phyloP scores from a whole-genome alignment of 2,113 vertebrate species.

The Abramis brama region DNA sequence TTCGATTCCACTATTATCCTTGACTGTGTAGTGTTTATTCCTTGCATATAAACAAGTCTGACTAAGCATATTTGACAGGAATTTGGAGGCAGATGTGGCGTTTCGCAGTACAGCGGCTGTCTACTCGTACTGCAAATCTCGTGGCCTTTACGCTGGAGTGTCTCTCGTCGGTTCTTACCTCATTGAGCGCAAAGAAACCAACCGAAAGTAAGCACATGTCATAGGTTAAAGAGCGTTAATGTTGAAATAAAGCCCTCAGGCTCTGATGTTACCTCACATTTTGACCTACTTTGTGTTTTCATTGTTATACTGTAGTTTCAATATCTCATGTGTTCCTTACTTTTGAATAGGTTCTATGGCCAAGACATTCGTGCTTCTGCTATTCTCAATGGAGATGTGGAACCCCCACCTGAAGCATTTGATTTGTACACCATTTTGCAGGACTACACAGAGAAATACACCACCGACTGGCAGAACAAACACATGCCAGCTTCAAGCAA shows the following conservation, averaged over 20 bases:
- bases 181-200: slow-evolving; percentile 95
- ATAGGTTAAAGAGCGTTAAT: not conserved
- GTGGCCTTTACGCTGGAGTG: slow-evolving; percentile 92
- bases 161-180: slow-evolving; percentile 92
- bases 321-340: not conserved
- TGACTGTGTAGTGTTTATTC: slow-evolving; percentile 37
- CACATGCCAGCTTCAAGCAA: slow-evolving; percentile 37
- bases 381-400: slow-evolving; percentile 89
- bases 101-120: slow-evolving; percentile 89
- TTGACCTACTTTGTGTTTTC: not conserved
- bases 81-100: slow-evolving; percentile 91
- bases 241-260: not conserved
- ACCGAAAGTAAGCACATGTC: slow-evolving; percentile 85
- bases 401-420: slow-evolving; percentile 81
- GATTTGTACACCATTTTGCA: slow-evolving; percentile 88
- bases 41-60: not conserved
- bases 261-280: not conserved
- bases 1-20: slow-evolving; percentile 6
- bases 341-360: slow-evolving; percentile 81
- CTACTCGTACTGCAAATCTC: slow-evolving; percentile 92
- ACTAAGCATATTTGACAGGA: slow-evolving; percentile 72
- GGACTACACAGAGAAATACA: slow-evolving; percentile 86
- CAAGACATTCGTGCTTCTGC: slow-evolving; percentile 88
- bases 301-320: not conserved
- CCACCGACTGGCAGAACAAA: slow-evolving; percentile 73